A percentile compares a stretch with the other conserved stretches of the same genome.
Evolutionary conservation across 2,797 vertebrate genomes (phyloP).

Genomic region (Brachyrhaphis roseni): DNA sequence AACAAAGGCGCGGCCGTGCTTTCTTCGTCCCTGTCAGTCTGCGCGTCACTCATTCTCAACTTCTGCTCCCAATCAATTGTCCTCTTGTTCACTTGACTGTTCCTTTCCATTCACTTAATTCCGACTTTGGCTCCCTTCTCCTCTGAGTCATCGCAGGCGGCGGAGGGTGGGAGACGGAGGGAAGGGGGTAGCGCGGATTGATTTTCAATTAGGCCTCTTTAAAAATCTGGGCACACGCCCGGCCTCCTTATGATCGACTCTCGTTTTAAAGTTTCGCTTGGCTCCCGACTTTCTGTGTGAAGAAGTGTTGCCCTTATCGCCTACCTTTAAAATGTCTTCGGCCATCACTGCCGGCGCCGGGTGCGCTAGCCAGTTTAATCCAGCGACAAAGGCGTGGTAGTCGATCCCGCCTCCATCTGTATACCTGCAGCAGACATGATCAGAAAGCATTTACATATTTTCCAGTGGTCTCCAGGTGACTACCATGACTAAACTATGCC

Average conservation of each 20-base stretch:
- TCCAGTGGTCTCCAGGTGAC: neutral
- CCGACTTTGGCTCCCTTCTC: conserved; percentile 37
- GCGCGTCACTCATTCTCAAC: conserved; percentile 12
- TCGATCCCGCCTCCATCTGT: conserved; percentile 83
- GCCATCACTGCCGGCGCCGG: conserved; percentile 63
- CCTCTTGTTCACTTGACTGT: conserved; percentile 25
- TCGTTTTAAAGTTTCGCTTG: conserved; percentile 6
- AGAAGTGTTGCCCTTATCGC: conserved; percentile 5
- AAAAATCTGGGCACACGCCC: conserved; percentile 43
- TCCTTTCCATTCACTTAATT: conserved; percentile 43
- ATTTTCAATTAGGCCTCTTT: conserved; percentile 50
- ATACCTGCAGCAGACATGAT: conserved; percentile 77
- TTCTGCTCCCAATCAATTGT: conserved; percentile 36
- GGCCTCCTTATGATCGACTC: conserved; percentile 10
- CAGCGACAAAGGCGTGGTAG: conserved; percentile 83
- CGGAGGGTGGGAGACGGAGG: too few species aligned
- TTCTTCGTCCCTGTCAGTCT: conserved; percentile 31
- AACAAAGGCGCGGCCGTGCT: conserved; percentile 22
- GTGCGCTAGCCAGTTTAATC: conserved; percentile 87
- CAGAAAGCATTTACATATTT: neutral
- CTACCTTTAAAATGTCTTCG: conserved; percentile 79
- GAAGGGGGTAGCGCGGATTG: conserved; percentile 27
- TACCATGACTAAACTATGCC: neutral
- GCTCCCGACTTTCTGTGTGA: neutral
- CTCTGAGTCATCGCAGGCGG: conserved; percentile 44